Conservation (phyloP, 2,888 invertebrate genomes). For the Pterostichus madidus region DNA sequence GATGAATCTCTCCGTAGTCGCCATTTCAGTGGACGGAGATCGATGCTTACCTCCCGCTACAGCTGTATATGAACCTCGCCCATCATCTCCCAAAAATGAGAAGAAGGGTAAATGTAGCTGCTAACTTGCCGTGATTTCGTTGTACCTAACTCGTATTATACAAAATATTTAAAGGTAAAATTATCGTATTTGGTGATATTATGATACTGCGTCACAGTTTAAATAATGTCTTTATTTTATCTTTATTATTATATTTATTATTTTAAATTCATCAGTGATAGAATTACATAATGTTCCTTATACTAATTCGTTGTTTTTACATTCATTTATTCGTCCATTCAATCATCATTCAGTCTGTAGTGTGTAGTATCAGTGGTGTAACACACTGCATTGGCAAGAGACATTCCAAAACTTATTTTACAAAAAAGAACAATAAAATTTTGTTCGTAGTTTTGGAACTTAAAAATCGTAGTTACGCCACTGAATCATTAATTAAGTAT, state of each 20-base stretch:
- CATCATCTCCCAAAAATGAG: not conserved
- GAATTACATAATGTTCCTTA: constrained; percentile 49
- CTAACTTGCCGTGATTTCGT: constrained; percentile 1
- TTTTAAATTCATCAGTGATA: constrained; percentile 40
- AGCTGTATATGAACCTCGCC: constrained; percentile 65
- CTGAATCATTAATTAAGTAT: constrained; percentile 2
- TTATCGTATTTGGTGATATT: constrained; percentile 28
- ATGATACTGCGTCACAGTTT: not conserved
- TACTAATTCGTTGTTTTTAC: constrained; percentile 21
- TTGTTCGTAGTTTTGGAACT: too few relatives aligned
- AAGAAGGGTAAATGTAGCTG: constrained; percentile 4
- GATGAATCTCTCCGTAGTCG: constrained; percentile 68
- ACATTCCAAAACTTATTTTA: not conserved
- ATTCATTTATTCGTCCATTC: not conserved
- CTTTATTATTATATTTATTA: constrained; percentile 41
- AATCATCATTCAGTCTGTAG: constrained; percentile 10
- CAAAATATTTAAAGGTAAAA: constrained; percentile 6
- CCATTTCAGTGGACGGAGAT: constrained; percentile 68
- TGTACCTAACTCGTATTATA: constrained; percentile 2
- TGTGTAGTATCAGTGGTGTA: not conserved
- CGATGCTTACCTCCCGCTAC: constrained; percentile 70
- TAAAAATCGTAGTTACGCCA: too few relatives aligned
- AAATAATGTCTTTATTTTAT: constrained; percentile 11
- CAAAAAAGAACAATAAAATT: not conserved
- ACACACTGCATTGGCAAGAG: too few relatives aligned